Percentiles rank a stretch among this genome's conserved stretches.
Conservation (phyloP, 2,113 vertebrate species). For the Noturus placidus region DNA sequence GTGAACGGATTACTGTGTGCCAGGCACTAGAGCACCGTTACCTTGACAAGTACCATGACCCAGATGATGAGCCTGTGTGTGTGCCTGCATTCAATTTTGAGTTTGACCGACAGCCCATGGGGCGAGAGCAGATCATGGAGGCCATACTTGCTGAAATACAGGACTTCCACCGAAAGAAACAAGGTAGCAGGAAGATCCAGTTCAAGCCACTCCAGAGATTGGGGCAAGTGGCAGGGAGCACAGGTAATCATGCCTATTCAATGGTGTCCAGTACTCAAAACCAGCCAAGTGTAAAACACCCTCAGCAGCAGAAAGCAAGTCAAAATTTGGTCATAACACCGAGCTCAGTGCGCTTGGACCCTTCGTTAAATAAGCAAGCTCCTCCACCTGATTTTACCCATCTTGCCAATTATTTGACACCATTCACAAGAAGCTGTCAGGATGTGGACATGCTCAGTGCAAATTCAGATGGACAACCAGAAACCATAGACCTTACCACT, state of each 20-base stretch:
- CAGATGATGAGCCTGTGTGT: constrained; percentile 89
- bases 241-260: constrained; percentile 11
- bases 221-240: background rate
- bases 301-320: constrained; percentile 52
- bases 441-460: constrained; percentile 93
- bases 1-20: constrained; percentile 77
- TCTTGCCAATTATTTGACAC: constrained; percentile 56
- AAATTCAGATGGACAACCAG: constrained; percentile 76
- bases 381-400: constrained; percentile 46
- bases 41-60: constrained; percentile 88
- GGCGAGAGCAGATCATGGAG: constrained; percentile 86
- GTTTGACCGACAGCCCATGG: constrained; percentile 80
- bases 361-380: constrained; percentile 59
- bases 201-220: constrained; percentile 76
- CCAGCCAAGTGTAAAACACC: constrained; percentile 35
- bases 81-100: constrained; percentile 92
- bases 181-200: constrained; percentile 79
- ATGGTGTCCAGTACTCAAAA: background rate
- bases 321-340: constrained; percentile 52
- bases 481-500: constrained; percentile 83
- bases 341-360: constrained; percentile 52
- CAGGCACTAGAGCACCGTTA: constrained; percentile 86
- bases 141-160: constrained; percentile 89
- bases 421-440: constrained; percentile 65
- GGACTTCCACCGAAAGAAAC: constrained; percentile 84